These are phyloP conservation scores for Dynastes hyllus DNA, from an alignment of 2,888 invertebrate species.

Conservation along the genomic window DNA sequence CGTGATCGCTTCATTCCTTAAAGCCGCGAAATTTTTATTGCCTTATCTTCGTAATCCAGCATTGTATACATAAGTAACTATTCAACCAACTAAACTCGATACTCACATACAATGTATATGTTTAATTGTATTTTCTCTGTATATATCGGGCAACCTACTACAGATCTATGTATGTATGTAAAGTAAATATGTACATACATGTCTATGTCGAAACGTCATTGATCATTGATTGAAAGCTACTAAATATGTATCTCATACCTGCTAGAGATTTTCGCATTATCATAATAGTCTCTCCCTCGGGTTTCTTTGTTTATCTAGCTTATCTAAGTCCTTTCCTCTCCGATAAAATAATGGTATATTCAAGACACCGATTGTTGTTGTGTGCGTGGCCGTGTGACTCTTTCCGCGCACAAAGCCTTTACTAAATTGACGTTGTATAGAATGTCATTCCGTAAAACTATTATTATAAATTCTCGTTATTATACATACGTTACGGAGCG, in stretches of 20 bases:
- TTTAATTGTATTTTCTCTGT: constrained; percentile 18
- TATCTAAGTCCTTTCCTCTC: constrained; percentile 35
- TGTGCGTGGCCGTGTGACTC: constrained; percentile 9
- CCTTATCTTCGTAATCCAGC: neutral
- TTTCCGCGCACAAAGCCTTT: constrained; percentile 36
- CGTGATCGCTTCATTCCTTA: no score
- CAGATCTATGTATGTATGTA: neutral
- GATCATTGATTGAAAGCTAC: constrained; percentile 44
- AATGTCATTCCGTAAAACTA: constrained; percentile 44
- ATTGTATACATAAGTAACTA: neutral
- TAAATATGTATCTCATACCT: constrained; percentile 47
- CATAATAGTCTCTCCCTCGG: constrained; percentile 34
- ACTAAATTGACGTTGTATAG: constrained; percentile 43
- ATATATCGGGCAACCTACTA: neutral
- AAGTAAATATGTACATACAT: constrained; percentile 11
- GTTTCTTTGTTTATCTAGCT: constrained; percentile 36
- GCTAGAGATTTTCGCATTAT: constrained; percentile 42
- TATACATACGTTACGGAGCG: constrained; percentile 35
- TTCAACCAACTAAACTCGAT: neutral
- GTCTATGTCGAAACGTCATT: constrained; percentile 27
- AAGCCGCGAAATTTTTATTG: no score
- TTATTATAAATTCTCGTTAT: constrained; percentile 49
- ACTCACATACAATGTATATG: neutral
- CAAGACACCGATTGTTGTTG: constrained; percentile 26
- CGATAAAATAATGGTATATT: constrained; percentile 43